Conservation (phyloP, 2,888 invertebrate genomes). For the Thumatha senex region DNA sequence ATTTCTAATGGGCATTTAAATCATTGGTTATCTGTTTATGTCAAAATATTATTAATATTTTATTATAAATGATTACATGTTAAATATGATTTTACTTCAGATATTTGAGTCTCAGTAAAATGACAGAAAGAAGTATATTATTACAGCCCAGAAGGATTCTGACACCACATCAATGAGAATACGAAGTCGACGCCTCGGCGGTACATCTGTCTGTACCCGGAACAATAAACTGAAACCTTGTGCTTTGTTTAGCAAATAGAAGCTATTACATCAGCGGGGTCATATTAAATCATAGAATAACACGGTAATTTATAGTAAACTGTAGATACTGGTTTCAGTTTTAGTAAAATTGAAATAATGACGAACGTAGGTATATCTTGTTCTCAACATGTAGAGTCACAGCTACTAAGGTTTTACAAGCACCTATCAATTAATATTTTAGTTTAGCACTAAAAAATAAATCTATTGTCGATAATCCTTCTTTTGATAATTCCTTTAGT, state of each 20-base stretch:
- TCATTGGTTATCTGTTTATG: slow-evolving; percentile 11
- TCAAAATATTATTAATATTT: slow-evolving; percentile 10
- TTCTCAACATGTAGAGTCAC: slow-evolving; percentile 3
- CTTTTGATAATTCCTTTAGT: slow-evolving; percentile 27
- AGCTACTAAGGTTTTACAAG: slow-evolving; percentile 1
- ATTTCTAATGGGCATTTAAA: slow-evolving; percentile 25
- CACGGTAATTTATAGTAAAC: slow-evolving; percentile 18
- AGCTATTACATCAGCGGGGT: slow-evolving; percentile 33
- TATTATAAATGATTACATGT: slow-evolving; percentile 6
- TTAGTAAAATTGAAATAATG: neutral
- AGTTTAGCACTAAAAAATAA: slow-evolving; percentile 38
- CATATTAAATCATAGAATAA: slow-evolving; percentile 29
- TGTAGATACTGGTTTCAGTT: slow-evolving; percentile 9
- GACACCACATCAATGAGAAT: slow-evolving; percentile 19
- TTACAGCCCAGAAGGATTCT: slow-evolving; percentile 25
- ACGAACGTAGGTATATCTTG: too few species aligned
- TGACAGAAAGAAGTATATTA: slow-evolving; percentile 7
- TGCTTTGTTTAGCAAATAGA: slow-evolving; percentile 38
- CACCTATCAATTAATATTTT: slow-evolving; percentile 34
- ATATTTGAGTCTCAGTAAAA: neutral
- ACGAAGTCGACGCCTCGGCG: slow-evolving; percentile 18
- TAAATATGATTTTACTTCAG: neutral
- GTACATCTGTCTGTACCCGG: slow-evolving; percentile 34
- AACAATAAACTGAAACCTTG: slow-evolving; percentile 37
- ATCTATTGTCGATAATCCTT: slow-evolving; percentile 31